These are phyloP conservation scores for Caracal caracal DNA, from an alignment of 2,113 vertebrate genomes.

Conservation along the genomic window DNA sequence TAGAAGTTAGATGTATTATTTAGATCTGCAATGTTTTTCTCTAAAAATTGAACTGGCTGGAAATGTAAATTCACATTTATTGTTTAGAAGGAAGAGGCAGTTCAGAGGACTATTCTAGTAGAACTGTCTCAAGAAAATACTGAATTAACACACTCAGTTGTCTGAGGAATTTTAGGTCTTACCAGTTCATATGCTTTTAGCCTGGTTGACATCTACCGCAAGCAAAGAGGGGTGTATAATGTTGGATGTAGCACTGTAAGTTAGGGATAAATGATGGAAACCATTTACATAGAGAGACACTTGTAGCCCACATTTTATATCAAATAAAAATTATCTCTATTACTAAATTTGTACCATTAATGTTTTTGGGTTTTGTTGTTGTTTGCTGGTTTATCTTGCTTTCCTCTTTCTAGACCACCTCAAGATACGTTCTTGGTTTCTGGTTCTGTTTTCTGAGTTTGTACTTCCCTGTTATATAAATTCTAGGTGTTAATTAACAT, in stretches of 20 bases:
- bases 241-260: not conserved
- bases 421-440: not conserved
- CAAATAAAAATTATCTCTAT: not conserved
- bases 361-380: not conserved
- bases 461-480: constrained; percentile 47
- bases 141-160: not conserved
- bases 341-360: constrained; percentile 5
- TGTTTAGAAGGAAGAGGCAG: not conserved
- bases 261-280: not conserved
- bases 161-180: not conserved
- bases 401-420: not conserved
- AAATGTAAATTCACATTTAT: constrained; percentile 34
- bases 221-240: not conserved
- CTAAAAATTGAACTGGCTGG: not conserved
- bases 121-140: not conserved
- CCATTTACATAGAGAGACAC: not conserved
- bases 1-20: not conserved
- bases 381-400: not conserved
- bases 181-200: not conserved
- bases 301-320: not conserved
- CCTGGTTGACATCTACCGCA: not conserved
- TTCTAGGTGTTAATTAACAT: constrained; percentile 42
- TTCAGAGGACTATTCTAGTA: not conserved
- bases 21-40: not conserved
- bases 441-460: constrained; percentile 31